These are phyloP conservation scores for Lamprologus tigripictilis DNA, from an alignment of 2,113 vertebrate genomes.

Conservation along the genomic window DNA sequence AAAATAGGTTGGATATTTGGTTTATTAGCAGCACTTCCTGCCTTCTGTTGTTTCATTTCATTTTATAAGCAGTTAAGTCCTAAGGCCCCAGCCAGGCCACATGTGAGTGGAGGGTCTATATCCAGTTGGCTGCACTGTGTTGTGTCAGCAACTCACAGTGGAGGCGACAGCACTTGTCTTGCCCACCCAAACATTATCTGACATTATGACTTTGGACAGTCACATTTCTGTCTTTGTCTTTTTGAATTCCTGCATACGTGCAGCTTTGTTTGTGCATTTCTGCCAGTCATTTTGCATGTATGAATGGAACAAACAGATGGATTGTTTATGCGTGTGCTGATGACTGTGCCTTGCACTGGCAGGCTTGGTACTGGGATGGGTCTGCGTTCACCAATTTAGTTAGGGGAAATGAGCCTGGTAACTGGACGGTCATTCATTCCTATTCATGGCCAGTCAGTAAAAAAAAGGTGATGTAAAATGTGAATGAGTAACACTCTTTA, in stretches of 20 bases:
- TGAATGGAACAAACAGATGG: neutral
- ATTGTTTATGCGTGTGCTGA: neutral
- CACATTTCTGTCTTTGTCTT: neutral
- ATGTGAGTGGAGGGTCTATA: constrained; percentile 6
- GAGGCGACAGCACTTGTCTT: constrained; percentile 50
- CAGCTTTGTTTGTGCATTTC: neutral
- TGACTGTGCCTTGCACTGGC: neutral
- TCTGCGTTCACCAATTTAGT: constrained; percentile 7
- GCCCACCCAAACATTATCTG: constrained; percentile 18
- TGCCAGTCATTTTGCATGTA: neutral
- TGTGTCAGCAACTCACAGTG: constrained; percentile 48
- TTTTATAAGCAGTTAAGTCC: neutral
- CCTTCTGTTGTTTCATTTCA: neutral
- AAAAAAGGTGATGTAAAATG: neutral
- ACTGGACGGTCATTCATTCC: neutral
- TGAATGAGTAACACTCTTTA: neutral
- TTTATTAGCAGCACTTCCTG: neutral
- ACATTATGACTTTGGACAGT: constrained; percentile 24
- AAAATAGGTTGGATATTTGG: neutral
- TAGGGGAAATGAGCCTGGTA: neutral
- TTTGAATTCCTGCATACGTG: neutral
- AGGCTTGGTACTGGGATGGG: neutral
- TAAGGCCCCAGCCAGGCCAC: neutral
- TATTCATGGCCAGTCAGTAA: neutral
- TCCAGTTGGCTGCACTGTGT: constrained; percentile 46